Evolutionary conservation across 2,113 vertebrate species (phyloP).

Genomic region (western clawed frog (Xenopus tropicalis)): DNA sequence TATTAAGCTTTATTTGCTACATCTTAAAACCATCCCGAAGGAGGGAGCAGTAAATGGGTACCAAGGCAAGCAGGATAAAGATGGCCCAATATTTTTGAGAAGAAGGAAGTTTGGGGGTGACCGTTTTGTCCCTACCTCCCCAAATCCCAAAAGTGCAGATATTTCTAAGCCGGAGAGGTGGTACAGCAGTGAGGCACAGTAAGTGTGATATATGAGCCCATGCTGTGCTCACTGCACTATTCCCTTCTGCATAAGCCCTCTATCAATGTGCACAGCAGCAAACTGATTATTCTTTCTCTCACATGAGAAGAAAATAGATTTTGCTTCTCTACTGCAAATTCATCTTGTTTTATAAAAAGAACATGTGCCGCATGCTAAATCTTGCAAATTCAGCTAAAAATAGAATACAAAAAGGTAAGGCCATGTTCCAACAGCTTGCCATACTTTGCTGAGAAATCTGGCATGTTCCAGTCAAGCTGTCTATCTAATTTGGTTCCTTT

Average conservation of each 20-base stretch:
- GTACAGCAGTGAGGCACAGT: slow-evolving; percentile 8
- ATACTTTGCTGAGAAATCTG: slow-evolving; percentile 6
- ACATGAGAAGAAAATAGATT: slow-evolving; percentile 21
- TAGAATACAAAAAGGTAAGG: neutral
- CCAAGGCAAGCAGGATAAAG: no score
- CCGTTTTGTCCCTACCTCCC: no score
- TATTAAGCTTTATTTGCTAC: no score
- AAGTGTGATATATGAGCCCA: slow-evolving; percentile 18
- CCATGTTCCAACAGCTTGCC: slow-evolving; percentile 13
- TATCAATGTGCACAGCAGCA: slow-evolving; percentile 36
- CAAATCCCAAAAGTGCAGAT: no score
- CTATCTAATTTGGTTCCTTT: slow-evolving; percentile 11
- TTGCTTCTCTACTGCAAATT: slow-evolving; percentile 10
- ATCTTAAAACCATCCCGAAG: no score
- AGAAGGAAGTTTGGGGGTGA: no score
- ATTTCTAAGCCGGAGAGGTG: no score
- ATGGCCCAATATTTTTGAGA: no score
- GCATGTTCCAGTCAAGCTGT: slow-evolving; percentile 26
- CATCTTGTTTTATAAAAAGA: slow-evolving; percentile 2
- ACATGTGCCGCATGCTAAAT: slow-evolving; percentile 5
- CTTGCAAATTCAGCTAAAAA: neutral
- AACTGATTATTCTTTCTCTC: slow-evolving; percentile 28
- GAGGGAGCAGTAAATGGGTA: no score
- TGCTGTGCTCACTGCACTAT: slow-evolving; percentile 17
- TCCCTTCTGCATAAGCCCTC: slow-evolving; percentile 23